Evolutionary conservation across 2,888 invertebrate genomes (phyloP).

Genomic region (Petrolisthes manimaculis): DNA sequence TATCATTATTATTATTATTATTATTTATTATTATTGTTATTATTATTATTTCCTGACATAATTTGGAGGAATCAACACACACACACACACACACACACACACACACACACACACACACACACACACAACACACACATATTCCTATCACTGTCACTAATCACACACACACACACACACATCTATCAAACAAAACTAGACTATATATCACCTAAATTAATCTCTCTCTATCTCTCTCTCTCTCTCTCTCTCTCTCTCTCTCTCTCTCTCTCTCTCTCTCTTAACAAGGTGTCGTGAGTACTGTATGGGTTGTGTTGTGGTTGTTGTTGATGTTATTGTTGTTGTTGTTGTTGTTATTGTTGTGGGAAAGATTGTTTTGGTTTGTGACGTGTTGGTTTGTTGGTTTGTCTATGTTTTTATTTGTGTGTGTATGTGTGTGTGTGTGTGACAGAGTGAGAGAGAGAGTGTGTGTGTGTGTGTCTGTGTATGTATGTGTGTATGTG

Average conservation of each 20-base stretch:
- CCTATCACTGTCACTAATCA: not conserved
- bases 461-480: not conserved
- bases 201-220: not conserved
- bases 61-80: not conserved
- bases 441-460: slow-evolving; percentile 16
- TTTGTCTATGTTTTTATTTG: no score
- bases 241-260: not conserved
- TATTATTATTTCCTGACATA: not conserved
- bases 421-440: no score
- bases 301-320: no score
- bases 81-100: slow-evolving; percentile 31
- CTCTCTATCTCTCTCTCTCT: not conserved
- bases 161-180: slow-evolving; percentile 19
- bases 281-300: not conserved
- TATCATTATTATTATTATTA: not conserved
- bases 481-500: no score
- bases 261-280: not conserved
- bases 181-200: not conserved
- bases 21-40: not conserved
- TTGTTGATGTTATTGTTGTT: no score
- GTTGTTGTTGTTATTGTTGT: not conserved
- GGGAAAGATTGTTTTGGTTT: not conserved
- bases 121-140: not conserved
- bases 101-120: slow-evolving; percentile 25
- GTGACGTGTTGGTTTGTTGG: not conserved